Conservation (phyloP, 2,113 vertebrate species). For the Eclectus roratus region DNA sequence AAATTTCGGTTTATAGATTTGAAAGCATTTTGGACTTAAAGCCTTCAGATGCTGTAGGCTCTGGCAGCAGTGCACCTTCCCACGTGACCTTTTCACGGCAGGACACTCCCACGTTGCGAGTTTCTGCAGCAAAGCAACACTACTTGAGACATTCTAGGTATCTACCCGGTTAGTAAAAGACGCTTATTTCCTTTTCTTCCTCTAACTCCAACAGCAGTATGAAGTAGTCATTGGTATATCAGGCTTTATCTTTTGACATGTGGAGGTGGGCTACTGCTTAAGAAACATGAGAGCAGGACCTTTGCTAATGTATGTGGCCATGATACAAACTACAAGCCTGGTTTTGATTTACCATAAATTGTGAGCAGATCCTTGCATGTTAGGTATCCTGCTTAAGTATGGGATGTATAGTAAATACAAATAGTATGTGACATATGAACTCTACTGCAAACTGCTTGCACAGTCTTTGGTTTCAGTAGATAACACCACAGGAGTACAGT, state of each 20-base stretch:
- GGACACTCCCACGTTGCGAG: constrained; percentile 77
- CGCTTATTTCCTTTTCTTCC: neutral
- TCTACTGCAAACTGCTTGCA: neutral
- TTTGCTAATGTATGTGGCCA: neutral
- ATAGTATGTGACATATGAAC: neutral
- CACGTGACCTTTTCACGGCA: constrained; percentile 73
- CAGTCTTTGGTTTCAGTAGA: neutral
- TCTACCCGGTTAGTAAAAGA: constrained; percentile 83
- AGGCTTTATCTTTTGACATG: neutral
- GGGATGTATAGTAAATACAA: neutral
- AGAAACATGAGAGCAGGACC: neutral
- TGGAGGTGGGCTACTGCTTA: neutral
- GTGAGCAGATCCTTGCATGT: neutral
- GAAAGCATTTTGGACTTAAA: constrained; percentile 89
- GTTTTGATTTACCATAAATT: neutral
- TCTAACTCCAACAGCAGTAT: neutral
- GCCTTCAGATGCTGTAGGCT: constrained; percentile 71
- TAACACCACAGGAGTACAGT: neutral
- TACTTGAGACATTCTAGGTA: constrained; percentile 92
- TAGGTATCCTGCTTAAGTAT: neutral
- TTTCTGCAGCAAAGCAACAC: constrained; percentile 87
- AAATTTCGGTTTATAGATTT: constrained; percentile 73
- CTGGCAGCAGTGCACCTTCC: constrained; percentile 79
- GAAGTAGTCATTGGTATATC: neutral
- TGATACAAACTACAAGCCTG: neutral